Evolutionary conservation across 2,888 invertebrate genomes (phyloP).

Genomic region (Meiosimyza decipiens): DNA sequence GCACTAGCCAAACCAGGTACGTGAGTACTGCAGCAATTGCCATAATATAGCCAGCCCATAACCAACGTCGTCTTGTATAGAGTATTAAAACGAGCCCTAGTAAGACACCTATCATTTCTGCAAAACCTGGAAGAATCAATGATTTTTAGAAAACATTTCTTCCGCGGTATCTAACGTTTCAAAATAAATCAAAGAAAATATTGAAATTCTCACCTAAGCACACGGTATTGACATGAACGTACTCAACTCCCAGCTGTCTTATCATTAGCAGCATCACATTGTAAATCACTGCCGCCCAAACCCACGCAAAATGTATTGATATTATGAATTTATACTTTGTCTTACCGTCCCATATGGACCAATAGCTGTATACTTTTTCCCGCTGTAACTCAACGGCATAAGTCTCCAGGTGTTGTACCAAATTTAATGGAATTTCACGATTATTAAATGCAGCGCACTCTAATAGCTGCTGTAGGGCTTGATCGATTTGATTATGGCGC

Average conservation of each 20-base stretch:
- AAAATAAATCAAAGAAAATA: too few species aligned
- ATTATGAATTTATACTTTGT: conserved; percentile 55
- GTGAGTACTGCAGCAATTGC: conserved; percentile 56
- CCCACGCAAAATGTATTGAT: conserved; percentile 62
- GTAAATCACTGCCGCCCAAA: conserved; percentile 60
- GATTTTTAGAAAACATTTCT: too few species aligned
- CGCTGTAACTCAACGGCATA: conserved; percentile 51
- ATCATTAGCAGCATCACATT: conserved; percentile 66
- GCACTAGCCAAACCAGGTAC: conserved; percentile 61
- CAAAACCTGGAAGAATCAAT: conserved; percentile 51
- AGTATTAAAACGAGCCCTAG: conserved; percentile 63
- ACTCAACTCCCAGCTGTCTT: conserved; percentile 62
- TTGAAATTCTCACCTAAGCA: conserved; percentile 57
- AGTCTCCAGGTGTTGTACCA: conserved; percentile 58
- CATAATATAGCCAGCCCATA: conserved; percentile 62
- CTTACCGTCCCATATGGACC: conserved; percentile 64
- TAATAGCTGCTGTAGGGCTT: conserved; percentile 59
- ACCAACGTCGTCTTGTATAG: conserved; percentile 62
- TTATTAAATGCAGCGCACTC: conserved; percentile 65
- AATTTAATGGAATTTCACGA: conserved; percentile 61
- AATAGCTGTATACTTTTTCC: conserved; percentile 49
- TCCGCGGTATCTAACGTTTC: not conserved
- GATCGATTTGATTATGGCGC: conserved; percentile 58
- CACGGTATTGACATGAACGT: conserved; percentile 64
- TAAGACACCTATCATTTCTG: conserved; percentile 64